Percentiles rank a stretch among this genome's conserved stretches.
These are phyloP conservation scores for Erythrocercus mccallii DNA, from an alignment of 2,113 vertebrate species.

Conservation along the genomic window DNA sequence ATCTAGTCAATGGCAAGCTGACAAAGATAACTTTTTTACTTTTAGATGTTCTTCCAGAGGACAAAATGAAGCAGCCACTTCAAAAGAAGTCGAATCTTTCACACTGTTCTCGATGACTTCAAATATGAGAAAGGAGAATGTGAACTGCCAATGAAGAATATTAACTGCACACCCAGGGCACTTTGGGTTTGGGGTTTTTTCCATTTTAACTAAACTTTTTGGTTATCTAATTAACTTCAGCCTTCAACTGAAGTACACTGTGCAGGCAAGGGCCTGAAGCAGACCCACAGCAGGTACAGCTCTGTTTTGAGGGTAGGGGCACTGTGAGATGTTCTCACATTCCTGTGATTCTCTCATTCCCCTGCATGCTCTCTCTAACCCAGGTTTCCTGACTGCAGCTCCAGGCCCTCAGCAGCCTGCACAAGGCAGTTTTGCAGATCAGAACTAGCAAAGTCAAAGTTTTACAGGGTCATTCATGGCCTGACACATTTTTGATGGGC, in stretches of 20 bases:
- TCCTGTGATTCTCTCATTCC: not conserved
- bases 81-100: not conserved
- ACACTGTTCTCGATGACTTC: not conserved
- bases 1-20: not conserved
- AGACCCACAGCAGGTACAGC: not conserved
- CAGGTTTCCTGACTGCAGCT: not conserved
- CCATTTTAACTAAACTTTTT: not conserved
- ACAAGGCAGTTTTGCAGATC: not conserved
- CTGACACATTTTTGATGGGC: not conserved
- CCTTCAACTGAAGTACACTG: not conserved
- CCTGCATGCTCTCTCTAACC: not conserved
- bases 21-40: not conserved
- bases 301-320: not conserved
- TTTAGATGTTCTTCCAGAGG: not conserved
- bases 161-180: not conserved
- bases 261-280: not conserved
- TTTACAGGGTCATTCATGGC: not conserved
- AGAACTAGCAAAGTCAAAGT: not conserved
- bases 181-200: fast-evolving
- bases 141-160: not conserved
- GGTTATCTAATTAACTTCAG: not conserved
- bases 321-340: not conserved
- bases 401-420: not conserved
- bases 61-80: not conserved
- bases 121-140: not conserved